Conservation (phyloP, 1,140 invertebrate species). For the Phymastichus coffea region DNA sequence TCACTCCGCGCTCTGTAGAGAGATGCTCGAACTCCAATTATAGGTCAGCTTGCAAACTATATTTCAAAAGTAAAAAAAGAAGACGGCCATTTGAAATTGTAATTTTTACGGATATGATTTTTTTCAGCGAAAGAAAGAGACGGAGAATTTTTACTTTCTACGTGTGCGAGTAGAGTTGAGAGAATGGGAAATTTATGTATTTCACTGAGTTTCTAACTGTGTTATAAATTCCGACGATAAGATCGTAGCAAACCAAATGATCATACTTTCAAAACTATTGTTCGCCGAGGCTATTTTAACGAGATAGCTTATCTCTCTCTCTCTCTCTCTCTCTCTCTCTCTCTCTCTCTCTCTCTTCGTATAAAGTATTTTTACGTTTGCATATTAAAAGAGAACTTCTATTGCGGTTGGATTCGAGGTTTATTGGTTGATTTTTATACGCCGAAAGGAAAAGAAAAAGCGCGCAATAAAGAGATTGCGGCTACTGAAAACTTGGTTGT, state of each 20-base stretch:
- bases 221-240: conserved; percentile 2
- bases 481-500: conserved; percentile 2
- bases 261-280: conserved; percentile 10
- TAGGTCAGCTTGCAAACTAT: neutral
- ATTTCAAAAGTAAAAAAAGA: neutral
- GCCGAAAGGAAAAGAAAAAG: too few species aligned
- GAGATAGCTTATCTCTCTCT: too few species aligned
- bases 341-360: too few species aligned
- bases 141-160: conserved; percentile 4
- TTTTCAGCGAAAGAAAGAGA: too few species aligned
- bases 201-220: neutral
- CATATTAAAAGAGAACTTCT: too few species aligned
- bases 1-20: neutral
- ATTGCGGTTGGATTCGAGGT: too few species aligned
- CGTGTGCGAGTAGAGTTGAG: too few species aligned
- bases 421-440: too few species aligned
- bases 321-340: too few species aligned
- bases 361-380: neutral
- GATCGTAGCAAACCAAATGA: conserved; percentile 4
- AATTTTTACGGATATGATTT: too few species aligned
- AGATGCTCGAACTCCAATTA: neutral
- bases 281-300: neutral
- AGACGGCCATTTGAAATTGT: too few species aligned
- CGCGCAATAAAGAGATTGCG: too few species aligned
- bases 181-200: conserved; percentile 7